Conservation (phyloP, 2,113 vertebrate genomes). For the Rhinopomastus cyanomelas region DNA sequence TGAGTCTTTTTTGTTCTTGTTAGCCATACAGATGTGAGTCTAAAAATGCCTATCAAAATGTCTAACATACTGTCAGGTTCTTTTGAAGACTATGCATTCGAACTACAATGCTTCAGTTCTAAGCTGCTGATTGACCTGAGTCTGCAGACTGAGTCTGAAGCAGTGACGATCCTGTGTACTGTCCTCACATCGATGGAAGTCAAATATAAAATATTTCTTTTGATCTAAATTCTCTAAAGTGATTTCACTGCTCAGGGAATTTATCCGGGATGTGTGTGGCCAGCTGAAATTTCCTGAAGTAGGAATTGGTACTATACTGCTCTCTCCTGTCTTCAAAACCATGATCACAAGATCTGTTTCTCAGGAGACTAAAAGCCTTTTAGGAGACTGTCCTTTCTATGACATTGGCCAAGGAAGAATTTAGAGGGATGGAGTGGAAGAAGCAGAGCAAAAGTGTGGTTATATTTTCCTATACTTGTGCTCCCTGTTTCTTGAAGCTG, state of each 20-base stretch:
- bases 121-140: background rate
- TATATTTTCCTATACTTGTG: background rate
- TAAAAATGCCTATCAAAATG: background rate
- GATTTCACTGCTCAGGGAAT: background rate
- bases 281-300: background rate
- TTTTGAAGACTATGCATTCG: background rate
- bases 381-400: background rate
- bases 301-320: background rate
- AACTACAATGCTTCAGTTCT: background rate
- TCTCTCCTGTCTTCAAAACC: background rate
- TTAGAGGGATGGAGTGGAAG: background rate
- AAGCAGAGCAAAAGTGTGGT: background rate
- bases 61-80: fast-evolving
- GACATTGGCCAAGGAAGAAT: background rate
- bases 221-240: background rate
- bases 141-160: background rate
- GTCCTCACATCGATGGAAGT: background rate
- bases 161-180: background rate
- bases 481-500: background rate
- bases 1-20: background rate
- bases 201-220: background rate
- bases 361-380: background rate
- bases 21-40: background rate
- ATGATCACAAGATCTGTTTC: background rate
- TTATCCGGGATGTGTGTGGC: background rate